Percentiles rank a stretch among this genome's conserved stretches.
phyloP scores from a whole-genome alignment of 2,797 vertebrate species.

The Psittacula derbiana region DNA sequence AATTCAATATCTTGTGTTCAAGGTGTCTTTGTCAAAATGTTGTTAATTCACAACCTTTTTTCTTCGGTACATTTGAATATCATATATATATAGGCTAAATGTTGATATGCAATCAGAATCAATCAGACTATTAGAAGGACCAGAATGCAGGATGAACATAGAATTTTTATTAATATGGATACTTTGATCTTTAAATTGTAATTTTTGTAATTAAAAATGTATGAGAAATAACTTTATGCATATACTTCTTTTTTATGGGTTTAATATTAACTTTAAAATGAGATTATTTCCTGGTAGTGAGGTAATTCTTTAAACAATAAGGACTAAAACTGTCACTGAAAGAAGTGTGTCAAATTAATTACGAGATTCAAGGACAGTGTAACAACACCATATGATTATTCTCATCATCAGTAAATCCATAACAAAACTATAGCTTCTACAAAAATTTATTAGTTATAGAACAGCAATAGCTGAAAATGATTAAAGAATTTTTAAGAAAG shows the following conservation, averaged over 20 bases:
- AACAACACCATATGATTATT: not conserved
- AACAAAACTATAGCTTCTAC: not conserved
- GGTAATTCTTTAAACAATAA: not conserved
- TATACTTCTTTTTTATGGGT: not conserved
- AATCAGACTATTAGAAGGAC: not conserved
- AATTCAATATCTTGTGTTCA: not conserved
- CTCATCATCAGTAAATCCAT: not conserved
- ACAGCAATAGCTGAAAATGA: not conserved
- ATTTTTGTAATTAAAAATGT: slow-evolving; percentile 16
- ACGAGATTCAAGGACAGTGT: not conserved
- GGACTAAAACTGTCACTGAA: not conserved
- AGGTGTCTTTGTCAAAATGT: not conserved
- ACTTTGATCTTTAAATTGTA: not conserved
- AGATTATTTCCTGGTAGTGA: not conserved
- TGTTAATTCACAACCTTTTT: not conserved
- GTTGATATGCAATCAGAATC: not conserved
- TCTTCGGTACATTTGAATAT: not conserved
- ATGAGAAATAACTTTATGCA: not conserved
- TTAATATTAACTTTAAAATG: slow-evolving; percentile 1
- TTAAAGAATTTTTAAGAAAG: not conserved
- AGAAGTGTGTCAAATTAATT: not conserved
- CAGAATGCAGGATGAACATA: not conserved
- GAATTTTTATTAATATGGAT: not conserved
- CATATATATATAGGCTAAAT: not conserved
- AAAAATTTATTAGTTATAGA: not conserved